phyloP scores from a whole-genome alignment of 2,888 invertebrate genomes.

The Heliconius ethilla region DNA sequence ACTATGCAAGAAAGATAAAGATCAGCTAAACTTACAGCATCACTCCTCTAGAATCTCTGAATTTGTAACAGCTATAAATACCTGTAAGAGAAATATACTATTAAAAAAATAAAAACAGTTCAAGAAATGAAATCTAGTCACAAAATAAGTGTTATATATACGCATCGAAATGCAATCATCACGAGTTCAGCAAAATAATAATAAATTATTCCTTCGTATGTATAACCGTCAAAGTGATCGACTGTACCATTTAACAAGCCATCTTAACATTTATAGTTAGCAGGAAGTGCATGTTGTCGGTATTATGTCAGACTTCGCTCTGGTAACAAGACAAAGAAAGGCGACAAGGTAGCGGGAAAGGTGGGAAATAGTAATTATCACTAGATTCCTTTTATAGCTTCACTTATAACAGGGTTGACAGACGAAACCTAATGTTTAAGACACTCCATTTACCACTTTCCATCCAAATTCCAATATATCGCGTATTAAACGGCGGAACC shows the following conservation, averaged over 20 bases:
- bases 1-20: background rate
- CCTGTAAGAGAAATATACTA: constrained; percentile 3
- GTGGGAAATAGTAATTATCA: background rate
- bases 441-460: too few species aligned
- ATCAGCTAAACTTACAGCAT: background rate
- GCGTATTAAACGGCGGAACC: background rate
- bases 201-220: background rate
- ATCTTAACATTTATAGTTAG: constrained; percentile 8
- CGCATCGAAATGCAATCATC: background rate
- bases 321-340: background rate
- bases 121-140: too few species aligned
- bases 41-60: background rate
- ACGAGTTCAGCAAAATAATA: background rate
- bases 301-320: background rate
- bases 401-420: too few species aligned
- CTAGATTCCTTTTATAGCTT: background rate
- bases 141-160: background rate
- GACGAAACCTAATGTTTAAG: too few species aligned
- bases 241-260: constrained; percentile 19
- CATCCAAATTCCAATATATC: background rate
- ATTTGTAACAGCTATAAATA: background rate
- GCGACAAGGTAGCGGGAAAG: too few species aligned
- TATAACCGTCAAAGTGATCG: background rate
- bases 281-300: constrained; percentile 11
- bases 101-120: background rate